phyloP scores from a whole-genome alignment of 2,888 invertebrate species.

The Sesia bembeciformis region DNA sequence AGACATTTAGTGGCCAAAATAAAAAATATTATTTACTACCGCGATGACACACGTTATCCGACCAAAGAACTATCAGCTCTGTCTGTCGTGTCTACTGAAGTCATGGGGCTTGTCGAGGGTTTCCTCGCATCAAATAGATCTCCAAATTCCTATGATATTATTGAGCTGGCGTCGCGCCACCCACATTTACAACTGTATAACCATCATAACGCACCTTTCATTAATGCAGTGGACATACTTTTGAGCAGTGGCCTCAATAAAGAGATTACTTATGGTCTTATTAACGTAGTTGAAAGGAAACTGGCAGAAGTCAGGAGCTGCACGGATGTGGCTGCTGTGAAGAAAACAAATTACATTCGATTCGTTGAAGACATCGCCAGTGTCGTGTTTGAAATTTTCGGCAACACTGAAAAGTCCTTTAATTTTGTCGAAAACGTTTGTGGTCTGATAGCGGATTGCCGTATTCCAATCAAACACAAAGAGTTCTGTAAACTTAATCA shows the following conservation, averaged over 20 bases:
- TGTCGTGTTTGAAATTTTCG: slow-evolving; percentile 65
- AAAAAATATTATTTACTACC: slow-evolving; percentile 61
- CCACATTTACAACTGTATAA: slow-evolving; percentile 64
- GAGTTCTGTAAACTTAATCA: slow-evolving; percentile 66
- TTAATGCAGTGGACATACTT: slow-evolving; percentile 64
- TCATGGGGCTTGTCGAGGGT: slow-evolving; percentile 76
- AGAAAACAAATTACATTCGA: slow-evolving; percentile 61
- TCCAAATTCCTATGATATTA: slow-evolving; percentile 63
- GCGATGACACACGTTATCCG: slow-evolving; percentile 54
- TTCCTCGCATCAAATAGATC: slow-evolving; percentile 67
- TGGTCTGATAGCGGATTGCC: slow-evolving; percentile 54
- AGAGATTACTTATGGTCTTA: slow-evolving; percentile 65
- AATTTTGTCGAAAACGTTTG: slow-evolving; percentile 59
- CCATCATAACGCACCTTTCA: slow-evolving; percentile 64
- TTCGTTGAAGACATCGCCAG: slow-evolving; percentile 67
- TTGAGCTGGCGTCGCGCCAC: slow-evolving; percentile 56
- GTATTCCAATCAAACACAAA: slow-evolving; percentile 63
- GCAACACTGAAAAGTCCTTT: slow-evolving; percentile 60
- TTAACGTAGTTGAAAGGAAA: slow-evolving; percentile 66
- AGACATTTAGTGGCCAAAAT: slow-evolving; percentile 66
- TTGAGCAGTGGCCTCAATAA: slow-evolving; percentile 64
- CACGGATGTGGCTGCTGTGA: slow-evolving; percentile 55
- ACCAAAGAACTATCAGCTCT: slow-evolving; percentile 72
- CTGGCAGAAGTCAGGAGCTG: slow-evolving; percentile 57
- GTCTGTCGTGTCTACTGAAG: slow-evolving; percentile 75